Percentiles rank a stretch among this genome's conserved stretches.
Evolutionary conservation across 1,140 invertebrate genomes (phyloP).

Genomic region (Leptinotarsa defecta): DNA sequence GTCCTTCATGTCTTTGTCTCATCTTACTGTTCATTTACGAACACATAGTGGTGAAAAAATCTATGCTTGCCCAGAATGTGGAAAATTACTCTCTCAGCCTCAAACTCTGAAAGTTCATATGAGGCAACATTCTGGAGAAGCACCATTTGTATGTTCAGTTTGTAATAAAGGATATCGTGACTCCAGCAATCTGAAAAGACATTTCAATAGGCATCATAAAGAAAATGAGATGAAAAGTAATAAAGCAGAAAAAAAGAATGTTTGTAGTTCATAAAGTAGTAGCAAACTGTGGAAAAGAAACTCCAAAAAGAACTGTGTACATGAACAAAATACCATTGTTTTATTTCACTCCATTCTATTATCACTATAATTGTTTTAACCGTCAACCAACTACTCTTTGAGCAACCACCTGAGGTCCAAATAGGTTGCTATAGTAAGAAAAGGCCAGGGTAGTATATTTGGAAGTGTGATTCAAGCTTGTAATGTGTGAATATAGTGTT

Average conservation of each 20-base stretch:
- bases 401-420: too few species aligned
- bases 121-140: conserved; percentile 41
- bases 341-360: too few species aligned
- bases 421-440: too few species aligned
- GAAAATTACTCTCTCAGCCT: conserved; percentile 47
- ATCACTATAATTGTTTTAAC: too few species aligned
- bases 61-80: conserved; percentile 55
- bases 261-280: too few species aligned
- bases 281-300: too few species aligned
- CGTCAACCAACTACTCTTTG: too few species aligned
- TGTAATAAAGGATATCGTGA: conserved; percentile 50
- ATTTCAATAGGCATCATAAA: conserved; percentile 18
- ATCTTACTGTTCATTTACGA: conserved; percentile 33
- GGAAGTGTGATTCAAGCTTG: too few species aligned
- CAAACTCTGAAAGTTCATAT: conserved; percentile 48
- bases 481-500: too few species aligned
- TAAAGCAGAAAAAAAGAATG: not conserved
- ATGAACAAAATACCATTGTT: too few species aligned
- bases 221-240: not conserved
- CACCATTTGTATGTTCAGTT: conserved; percentile 40
- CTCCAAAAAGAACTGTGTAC: too few species aligned
- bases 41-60: conserved; percentile 59
- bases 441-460: too few species aligned
- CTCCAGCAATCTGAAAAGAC: conserved; percentile 35
- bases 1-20: conserved; percentile 32